Evolutionary conservation across 1,140 invertebrate genomes (phyloP), one percentile per base, ranked within the genome.

Genomic region (Lutraria rhynchaena): DNA sequence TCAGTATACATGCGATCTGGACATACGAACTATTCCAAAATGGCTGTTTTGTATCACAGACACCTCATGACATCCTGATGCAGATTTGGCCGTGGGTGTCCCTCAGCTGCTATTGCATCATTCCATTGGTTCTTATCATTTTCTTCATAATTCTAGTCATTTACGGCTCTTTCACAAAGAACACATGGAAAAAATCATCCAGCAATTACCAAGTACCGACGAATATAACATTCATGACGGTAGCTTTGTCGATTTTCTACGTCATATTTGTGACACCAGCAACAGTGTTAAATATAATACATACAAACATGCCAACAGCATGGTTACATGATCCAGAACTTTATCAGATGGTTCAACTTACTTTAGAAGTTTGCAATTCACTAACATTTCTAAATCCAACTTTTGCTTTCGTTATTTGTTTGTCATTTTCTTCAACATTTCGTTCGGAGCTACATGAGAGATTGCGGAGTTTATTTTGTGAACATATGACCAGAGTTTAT

Each of bases 1-100:
- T 90, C 31, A 89, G 87, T 63, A 87, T 91, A 29, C 89, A 91
- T 61, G 87, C 90, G 63, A 90, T 91, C 86, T 91, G 90, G 90
- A 89, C 87, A 7, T 89, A 81, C 65, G 86, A 87, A 75, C 83
- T 91, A 3, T 85, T 88, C 58, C 31, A 75, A 22, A 85, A 88
- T 29, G 85, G 87, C n/a, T 90, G 89, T 65, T 90, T 83, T 51
- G 82, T 89, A 0, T 71, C 82, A 31, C 83, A 82, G 35, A 60
- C 78, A 22, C 85, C 87, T 35, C 58, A 87, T 46, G 89, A 89
- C 55, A 77, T 90, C 19, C 87, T 90, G 70, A 86, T 83, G 15
- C 27, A 87, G 11, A 87, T 89, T n/a, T 91, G 90, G 90, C 87
- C 87, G 5, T 90, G 89, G 90, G 84, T 88, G 53, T 87, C 89